Percentiles rank a stretch among this genome's conserved stretches.
phyloP scores from a whole-genome alignment of 2,113 vertebrate genomes.

The Dasypus novemcinctus region DNA sequence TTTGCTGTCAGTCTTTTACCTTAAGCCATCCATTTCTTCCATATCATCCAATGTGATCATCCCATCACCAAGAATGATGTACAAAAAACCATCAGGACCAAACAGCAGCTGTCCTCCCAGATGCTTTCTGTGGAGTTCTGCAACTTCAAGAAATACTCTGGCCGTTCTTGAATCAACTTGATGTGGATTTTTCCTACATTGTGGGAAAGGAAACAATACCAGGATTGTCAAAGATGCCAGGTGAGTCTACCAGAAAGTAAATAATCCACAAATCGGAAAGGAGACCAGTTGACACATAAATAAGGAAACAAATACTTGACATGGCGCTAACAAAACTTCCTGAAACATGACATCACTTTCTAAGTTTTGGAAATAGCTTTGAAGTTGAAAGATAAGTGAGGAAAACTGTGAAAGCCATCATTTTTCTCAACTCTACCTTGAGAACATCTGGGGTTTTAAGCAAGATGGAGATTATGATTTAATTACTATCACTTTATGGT shows the following conservation, averaged over 20 bases:
- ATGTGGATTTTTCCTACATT: conserved; percentile 94
- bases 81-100: conserved; percentile 92
- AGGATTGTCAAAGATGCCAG: background rate
- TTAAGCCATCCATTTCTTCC: conserved; percentile 99
- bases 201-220: background rate
- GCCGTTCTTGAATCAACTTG: conserved; percentile 93
- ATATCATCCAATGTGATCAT: conserved; percentile 99
- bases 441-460: background rate
- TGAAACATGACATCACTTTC: background rate
- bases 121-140: conserved; percentile 96
- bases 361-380: background rate
- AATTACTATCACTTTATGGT: background rate
- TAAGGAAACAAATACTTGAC: background rate
- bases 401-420: background rate
- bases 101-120: conserved; percentile 97
- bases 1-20: conserved; percentile 82
- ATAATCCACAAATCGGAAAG: background rate
- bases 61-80: conserved; percentile 96
- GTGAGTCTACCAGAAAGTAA: background rate
- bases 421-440: background rate
- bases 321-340: background rate
- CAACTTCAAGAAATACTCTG: conserved; percentile 95
- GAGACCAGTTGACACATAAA: background rate
- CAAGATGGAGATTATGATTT: background rate
- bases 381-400: background rate